Conservation (phyloP, 1,140 invertebrate genomes). For the Eubasilissa regina region DNA sequence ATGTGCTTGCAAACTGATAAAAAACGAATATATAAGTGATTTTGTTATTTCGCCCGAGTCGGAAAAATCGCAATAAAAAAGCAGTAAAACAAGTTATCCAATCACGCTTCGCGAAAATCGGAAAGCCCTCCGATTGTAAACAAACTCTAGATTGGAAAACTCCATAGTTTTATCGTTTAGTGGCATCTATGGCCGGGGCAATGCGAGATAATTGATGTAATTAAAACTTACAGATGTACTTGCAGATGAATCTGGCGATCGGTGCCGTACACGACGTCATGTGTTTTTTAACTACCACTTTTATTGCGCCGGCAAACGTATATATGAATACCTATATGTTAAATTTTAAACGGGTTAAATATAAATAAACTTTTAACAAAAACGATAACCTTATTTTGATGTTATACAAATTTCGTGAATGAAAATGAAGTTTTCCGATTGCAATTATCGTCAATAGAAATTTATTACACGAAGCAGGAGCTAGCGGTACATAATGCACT, state of each 20-base stretch:
- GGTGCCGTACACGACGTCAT: too few species aligned
- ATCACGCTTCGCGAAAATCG: slow-evolving; percentile 1
- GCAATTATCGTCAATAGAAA: too few species aligned
- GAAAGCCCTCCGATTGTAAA: slow-evolving; percentile 24
- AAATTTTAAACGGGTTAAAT: too few species aligned
- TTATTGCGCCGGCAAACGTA: too few species aligned
- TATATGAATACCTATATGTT: too few species aligned
- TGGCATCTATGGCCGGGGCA: slow-evolving; percentile 44
- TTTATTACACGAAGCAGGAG: too few species aligned
- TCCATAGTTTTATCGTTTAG: slow-evolving; percentile 32
- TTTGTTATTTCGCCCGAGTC: slow-evolving; percentile 3
- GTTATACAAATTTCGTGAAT: too few species aligned
- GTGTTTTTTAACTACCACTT: too few species aligned
- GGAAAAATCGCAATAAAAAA: slow-evolving; percentile 32
- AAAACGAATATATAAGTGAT: slow-evolving; percentile 6
- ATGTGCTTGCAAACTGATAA: not conserved
- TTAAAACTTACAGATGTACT: slow-evolving; percentile 50
- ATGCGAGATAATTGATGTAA: slow-evolving; percentile 58
- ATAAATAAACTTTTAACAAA: too few species aligned
- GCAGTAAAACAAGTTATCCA: slow-evolving; percentile 41
- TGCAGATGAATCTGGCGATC: not conserved
- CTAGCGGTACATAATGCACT: too few species aligned
- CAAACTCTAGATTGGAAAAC: slow-evolving; percentile 40
- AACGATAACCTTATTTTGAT: too few species aligned
- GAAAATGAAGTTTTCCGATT: too few species aligned